A percentile compares a stretch with the other conserved stretches of the same genome.
phyloP scores from a whole-genome alignment of 2,888 invertebrate genomes.

The Sympetrum striolatum region DNA sequence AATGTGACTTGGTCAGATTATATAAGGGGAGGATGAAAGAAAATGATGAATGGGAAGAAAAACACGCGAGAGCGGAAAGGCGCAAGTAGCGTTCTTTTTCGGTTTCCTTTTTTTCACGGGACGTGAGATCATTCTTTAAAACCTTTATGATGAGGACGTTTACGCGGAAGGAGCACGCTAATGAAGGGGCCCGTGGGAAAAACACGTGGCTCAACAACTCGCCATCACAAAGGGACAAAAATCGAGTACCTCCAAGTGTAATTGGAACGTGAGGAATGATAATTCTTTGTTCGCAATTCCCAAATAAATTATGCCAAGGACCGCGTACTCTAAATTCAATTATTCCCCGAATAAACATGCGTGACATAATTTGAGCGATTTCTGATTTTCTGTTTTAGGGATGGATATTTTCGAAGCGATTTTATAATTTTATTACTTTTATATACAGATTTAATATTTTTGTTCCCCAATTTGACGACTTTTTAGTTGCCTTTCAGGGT shows the following conservation, averaged over 20 bases:
- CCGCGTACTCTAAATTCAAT: neutral
- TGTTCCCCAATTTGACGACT: no score
- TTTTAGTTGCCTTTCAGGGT: no score
- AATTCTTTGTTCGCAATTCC: neutral
- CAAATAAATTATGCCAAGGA: neutral
- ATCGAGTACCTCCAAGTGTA: neutral
- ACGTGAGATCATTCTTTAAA: neutral
- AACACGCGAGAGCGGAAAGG: neutral
- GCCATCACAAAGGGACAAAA: neutral
- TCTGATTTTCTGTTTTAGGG: no score
- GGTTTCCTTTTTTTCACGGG: neutral
- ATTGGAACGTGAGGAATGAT: neutral
- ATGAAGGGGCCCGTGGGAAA: neutral
- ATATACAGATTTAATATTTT: no score
- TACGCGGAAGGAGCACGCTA: neutral
- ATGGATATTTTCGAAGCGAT: no score
- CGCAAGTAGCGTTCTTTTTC: neutral
- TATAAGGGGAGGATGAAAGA: neutral
- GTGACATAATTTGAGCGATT: no score
- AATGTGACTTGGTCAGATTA: neutral
- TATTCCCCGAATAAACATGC: neutral
- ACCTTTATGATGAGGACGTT: neutral
- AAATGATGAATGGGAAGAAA: neutral
- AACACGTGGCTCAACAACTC: neutral
- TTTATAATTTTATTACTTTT: no score